Conservation (phyloP, 2,113 vertebrate species). For the Bufo bufo region DNA sequence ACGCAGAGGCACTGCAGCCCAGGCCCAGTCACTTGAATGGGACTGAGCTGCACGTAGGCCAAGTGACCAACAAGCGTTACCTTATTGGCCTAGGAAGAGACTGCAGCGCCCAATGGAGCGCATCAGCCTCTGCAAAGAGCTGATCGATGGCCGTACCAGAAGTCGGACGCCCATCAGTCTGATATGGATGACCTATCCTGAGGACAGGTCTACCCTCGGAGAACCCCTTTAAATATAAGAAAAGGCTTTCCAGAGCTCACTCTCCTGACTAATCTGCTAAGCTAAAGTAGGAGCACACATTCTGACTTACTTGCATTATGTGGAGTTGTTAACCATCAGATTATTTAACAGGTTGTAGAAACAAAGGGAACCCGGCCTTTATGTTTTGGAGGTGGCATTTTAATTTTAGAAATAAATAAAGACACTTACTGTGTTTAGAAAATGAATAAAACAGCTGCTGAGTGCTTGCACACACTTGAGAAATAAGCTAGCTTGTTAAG, state of each 20-base stretch:
- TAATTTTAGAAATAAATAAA: constrained; percentile 20
- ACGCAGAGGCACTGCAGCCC: too few species aligned
- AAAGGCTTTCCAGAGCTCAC: background rate
- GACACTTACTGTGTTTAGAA: background rate
- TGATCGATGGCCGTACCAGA: too few species aligned
- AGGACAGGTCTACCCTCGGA: too few species aligned
- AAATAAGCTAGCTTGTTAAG: constrained; percentile 1
- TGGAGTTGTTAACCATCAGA: background rate
- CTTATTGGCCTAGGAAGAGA: too few species aligned
- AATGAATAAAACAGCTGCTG: constrained; percentile 1
- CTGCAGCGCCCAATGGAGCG: too few species aligned
- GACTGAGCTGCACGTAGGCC: too few species aligned
- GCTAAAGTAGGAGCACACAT: background rate
- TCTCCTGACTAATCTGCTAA: background rate
- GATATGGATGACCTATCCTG: too few species aligned
- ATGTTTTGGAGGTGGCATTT: background rate
- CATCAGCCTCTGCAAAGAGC: too few species aligned
- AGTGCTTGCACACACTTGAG: background rate
- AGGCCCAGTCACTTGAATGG: too few species aligned
- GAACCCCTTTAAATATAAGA: too few species aligned
- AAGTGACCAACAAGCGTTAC: too few species aligned
- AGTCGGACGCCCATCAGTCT: too few species aligned
- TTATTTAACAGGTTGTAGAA: background rate
- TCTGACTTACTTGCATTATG: background rate
- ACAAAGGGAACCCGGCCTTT: background rate